Conservation (phyloP, 2,113 vertebrate genomes). For the Muntiacus reevesi region DNA sequence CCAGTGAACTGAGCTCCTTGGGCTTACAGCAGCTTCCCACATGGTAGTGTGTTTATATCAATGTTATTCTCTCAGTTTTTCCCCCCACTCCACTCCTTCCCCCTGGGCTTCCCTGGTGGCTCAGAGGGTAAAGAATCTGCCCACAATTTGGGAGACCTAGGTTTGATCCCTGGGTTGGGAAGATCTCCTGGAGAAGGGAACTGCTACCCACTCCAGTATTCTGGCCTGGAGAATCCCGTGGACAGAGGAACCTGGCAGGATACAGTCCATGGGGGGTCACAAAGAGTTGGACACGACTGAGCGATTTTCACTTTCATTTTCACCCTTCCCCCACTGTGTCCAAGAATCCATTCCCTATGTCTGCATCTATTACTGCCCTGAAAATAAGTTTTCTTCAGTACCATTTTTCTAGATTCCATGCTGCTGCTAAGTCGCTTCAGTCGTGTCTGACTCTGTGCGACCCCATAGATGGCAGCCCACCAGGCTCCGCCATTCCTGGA, state of each 20-base stretch:
- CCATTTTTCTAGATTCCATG: background rate
- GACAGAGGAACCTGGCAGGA: background rate
- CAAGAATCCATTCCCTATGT: background rate
- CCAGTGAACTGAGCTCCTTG: background rate
- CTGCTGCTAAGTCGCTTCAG: too few relatives aligned
- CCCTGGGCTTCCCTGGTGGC: background rate
- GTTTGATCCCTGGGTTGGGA: background rate
- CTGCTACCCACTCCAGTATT: background rate
- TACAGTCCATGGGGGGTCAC: background rate
- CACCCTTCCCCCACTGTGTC: background rate
- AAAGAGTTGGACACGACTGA: background rate
- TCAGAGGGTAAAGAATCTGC: background rate
- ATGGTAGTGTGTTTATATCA: background rate
- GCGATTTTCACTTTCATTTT: background rate
- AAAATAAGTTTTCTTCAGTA: background rate
- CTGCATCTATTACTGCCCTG: background rate
- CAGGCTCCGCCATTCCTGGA: too few relatives aligned
- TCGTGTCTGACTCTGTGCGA: too few relatives aligned
- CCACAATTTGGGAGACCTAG: background rate
- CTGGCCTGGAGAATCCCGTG: background rate
- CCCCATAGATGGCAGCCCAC: too few relatives aligned
- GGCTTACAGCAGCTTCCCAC: background rate
- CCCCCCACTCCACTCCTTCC: background rate
- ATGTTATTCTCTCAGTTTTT: background rate
- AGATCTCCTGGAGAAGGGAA: background rate